phyloP scores from a whole-genome alignment of 2,888 invertebrate genomes.

The Mimachlamys varia region DNA sequence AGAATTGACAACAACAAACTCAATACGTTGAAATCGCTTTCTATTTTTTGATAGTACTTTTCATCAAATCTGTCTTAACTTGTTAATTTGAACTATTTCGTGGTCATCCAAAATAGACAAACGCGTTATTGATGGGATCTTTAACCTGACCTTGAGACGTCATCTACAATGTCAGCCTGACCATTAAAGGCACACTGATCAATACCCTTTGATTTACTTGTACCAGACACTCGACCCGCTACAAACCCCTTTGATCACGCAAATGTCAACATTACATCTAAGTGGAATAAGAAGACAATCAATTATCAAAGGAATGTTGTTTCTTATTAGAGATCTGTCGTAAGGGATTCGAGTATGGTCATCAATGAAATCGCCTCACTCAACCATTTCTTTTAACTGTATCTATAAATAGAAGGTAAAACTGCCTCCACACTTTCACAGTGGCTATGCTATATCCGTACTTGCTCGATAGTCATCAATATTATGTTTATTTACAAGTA shows the following conservation, averaged over 20 bases:
- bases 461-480: too few relatives aligned
- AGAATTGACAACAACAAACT: too few relatives aligned
- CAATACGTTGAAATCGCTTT: too few relatives aligned
- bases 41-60: too few relatives aligned
- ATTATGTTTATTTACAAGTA: too few relatives aligned
- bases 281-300: neutral
- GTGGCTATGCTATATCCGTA: too few relatives aligned
- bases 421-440: too few relatives aligned
- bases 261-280: neutral
- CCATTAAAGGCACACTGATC: neutral
- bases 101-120: too few relatives aligned
- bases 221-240: neutral
- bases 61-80: too few relatives aligned
- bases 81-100: too few relatives aligned
- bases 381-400: neutral
- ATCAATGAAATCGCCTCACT: neutral
- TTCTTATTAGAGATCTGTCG: neutral
- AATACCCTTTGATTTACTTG: neutral
- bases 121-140: too few relatives aligned
- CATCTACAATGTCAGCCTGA: neutral
- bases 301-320: neutral
- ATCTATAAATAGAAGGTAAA: neutral
- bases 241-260: neutral
- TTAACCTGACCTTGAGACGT: neutral
- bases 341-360: neutral